Percentiles rank a stretch among this genome's conserved stretches.
These are phyloP conservation scores for Plemyria rubiginata DNA, from an alignment of 2,888 invertebrate species.

Conservation along the genomic window DNA sequence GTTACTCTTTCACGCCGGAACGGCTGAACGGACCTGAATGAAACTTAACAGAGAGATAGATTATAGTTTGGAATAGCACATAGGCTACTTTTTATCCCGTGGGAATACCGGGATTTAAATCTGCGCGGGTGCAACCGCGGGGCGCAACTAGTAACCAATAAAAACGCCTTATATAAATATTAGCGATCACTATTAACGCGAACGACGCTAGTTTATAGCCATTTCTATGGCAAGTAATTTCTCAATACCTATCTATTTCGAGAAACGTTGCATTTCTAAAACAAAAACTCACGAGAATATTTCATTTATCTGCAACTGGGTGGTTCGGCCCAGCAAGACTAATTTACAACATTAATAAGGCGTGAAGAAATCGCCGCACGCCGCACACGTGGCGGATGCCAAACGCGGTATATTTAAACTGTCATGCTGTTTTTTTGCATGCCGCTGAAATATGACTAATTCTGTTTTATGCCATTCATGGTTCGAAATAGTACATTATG, in stretches of 20 bases:
- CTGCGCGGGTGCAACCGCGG: too few relatives aligned
- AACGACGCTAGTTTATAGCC: too few relatives aligned
- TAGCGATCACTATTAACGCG: too few relatives aligned
- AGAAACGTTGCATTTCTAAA: conserved; percentile 11
- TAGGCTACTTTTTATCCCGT: too few relatives aligned
- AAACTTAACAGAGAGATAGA: too few relatives aligned
- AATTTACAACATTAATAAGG: conserved; percentile 77
- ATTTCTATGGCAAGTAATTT: neutral
- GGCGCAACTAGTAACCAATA: too few relatives aligned
- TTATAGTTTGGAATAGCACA: too few relatives aligned
- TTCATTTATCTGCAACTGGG: conserved; percentile 50
- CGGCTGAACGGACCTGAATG: too few relatives aligned
- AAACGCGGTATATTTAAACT: conserved; percentile 51
- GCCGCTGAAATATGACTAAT: conserved; percentile 21
- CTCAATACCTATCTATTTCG: neutral
- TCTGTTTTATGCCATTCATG: conserved; percentile 18
- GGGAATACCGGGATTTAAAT: too few relatives aligned
- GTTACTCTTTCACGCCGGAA: too few relatives aligned
- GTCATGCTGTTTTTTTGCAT: conserved; percentile 48
- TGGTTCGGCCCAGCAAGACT: conserved; percentile 56
- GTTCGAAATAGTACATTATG: too few relatives aligned
- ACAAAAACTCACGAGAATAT: conserved; percentile 14
- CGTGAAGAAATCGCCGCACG: conserved; percentile 67
- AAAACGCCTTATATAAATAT: too few relatives aligned
- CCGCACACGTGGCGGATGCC: conserved; percentile 66